Base-by-base conservation (phyloP, 2,888 invertebrate species). In the Frankliniella fusca region DNA sequence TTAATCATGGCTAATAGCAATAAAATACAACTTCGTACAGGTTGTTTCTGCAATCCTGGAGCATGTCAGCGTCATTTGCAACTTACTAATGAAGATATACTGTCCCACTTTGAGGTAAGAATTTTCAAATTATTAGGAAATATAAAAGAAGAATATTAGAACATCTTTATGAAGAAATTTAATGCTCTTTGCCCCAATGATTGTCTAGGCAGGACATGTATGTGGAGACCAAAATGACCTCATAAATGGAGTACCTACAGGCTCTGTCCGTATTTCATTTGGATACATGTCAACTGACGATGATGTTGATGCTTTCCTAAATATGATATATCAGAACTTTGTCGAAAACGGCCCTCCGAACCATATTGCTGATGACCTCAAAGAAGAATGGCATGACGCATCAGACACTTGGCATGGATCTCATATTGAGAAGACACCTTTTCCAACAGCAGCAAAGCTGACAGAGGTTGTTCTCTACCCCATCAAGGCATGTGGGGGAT, bases 31-130 rank as follows among this genome's bases (percentile, higher is more conserved):
- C 88, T 99, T 76, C 91, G 99, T 84, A 97, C 97, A 1, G 99
- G 99, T 0, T 98, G 98, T 87, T 97, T 98, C 87, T 99, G 99
- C 88, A 99, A 99, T 89, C 94, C 97, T 1, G 99, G 98, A 20
- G 95, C 97, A 2, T 98, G 98, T 87, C 95, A 97, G 87, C 89
- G 92, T 81, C 94, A 95, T 86, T 89, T 98, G 80, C 88, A 90
- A 11, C 89, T 96, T 12, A 90, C 92, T 0, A 91, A 93, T 81
- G 89, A 91, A 20, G 93, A 94, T 82, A 90, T 97, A 85, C 92
- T 92, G 85, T 90, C 91, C 50, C 95, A 97, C 87, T 96, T 93
- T 87, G 91, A 94, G 87, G 92, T 92, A 87, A 86, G 84, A 82
- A 83, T 80, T 83, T 81, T 83, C 83, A 83, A 70, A 48, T 38